Percentiles rank a stretch among this genome's conserved stretches.
Evolutionary conservation across 2,797 vertebrate species (phyloP).

Genomic region (Sparus aurata): DNA sequence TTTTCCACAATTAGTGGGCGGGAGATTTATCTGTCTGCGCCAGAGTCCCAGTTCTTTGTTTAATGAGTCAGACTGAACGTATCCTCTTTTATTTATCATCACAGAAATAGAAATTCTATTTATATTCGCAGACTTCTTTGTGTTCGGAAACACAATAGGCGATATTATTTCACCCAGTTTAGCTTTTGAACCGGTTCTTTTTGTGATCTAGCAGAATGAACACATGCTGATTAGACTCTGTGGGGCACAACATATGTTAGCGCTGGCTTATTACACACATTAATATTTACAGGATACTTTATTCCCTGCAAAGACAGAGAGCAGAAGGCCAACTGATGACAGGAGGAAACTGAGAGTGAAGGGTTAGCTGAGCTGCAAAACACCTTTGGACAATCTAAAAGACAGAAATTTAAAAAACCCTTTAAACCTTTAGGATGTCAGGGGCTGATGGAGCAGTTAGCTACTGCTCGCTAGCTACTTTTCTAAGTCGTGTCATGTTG

Average conservation of each 20-base stretch:
- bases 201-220: constrained; percentile 11
- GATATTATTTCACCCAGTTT: not conserved
- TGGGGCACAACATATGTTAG: constrained; percentile 41
- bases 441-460: not conserved
- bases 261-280: constrained; percentile 3
- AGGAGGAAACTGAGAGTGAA: not conserved
- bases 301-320: not conserved
- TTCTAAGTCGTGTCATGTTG: not conserved
- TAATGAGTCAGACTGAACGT: constrained; percentile 34
- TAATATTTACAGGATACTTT: constrained; percentile 9
- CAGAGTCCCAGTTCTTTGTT: constrained; percentile 23
- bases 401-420: too few species aligned
- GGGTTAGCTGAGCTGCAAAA: not conserved
- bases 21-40: constrained; percentile 35
- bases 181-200: not conserved
- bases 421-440: not conserved
- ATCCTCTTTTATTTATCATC: not conserved
- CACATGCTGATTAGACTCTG: constrained; percentile 2
- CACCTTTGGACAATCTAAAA: not conserved
- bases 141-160: not conserved
- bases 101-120: not conserved
- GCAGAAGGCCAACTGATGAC: not conserved
- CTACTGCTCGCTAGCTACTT: not conserved
- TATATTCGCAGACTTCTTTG: not conserved
- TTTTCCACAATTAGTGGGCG: constrained; percentile 47